Base-by-base conservation (phyloP, 1,140 invertebrate species). In the Microvelia longipes region DNA sequence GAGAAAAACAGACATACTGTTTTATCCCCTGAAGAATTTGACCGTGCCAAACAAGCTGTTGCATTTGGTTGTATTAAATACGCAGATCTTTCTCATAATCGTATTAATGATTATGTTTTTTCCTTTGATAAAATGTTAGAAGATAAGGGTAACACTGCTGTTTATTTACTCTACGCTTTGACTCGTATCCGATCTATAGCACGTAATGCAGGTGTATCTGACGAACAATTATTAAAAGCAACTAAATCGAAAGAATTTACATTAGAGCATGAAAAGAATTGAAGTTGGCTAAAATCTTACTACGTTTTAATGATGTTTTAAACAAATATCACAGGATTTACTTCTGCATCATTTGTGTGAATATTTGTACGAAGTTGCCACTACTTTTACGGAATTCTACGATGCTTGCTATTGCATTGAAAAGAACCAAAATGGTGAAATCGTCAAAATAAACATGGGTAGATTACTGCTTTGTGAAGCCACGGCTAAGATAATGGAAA, bases 41-140 rank as follows among this genome's bases (percentile, higher is more conserved):
- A 86, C 73, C 79, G 81, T 63, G 96, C 95, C 0, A 88, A 94
- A 78, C 87, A 94, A 82, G 87, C 95, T 0, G 87, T 99, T 0
- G 96, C 97, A 0, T 98, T 97, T 80, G 95, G 97, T 1, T 99
- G 98, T 76, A 98, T 99, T 65, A 99, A 98, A 80, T 99, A 99
- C 80, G 91, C 96, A 2, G 98, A 99, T 84, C 82, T 99, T 26
- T 91, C 88, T 14, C 94, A 98, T 75, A 96, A 97, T 78, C 84
- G 95, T 69, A 89, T 86, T 69, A 90, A 93, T 78, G 96, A 99
- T 78, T 99, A 99, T 77, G 86, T 99, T 11, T 99, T 99, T 81
- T 98, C 96, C 0, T 99, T 98, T 82, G 96, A 99, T 77, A 96
- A 90, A 85, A 99, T 99, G 98, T 82, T 99, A 30, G 96, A 99